A percentile compares a stretch with the other conserved stretches of the same genome.
phyloP scores from a whole-genome alignment of 2,888 invertebrate genomes.

The Anodontia alba region DNA sequence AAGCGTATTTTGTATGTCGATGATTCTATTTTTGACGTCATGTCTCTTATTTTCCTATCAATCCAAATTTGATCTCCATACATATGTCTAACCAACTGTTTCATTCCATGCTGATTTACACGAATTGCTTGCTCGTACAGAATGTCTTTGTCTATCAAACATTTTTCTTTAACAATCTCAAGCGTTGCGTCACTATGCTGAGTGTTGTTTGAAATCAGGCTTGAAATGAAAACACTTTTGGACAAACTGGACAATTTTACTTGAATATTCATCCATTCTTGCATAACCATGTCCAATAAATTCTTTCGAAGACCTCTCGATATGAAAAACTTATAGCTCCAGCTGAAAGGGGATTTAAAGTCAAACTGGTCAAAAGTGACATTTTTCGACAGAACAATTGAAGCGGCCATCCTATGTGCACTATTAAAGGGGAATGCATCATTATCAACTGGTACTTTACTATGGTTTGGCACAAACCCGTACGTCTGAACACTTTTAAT shows the following conservation, averaged over 20 bases:
- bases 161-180: not conserved
- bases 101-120: not conserved
- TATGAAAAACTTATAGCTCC: not conserved
- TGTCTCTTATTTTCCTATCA: not conserved
- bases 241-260: not conserved
- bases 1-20: not conserved
- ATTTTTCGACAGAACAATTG: not conserved
- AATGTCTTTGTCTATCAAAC: not conserved
- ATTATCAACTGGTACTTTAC: not conserved
- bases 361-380: not conserved
- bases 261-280: not conserved
- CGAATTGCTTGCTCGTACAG: slow-evolving; percentile 1
- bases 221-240: not conserved
- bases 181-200: not conserved
- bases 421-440: not conserved
- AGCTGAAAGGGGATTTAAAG: too few species aligned
- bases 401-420: slow-evolving; percentile 7
- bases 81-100: slow-evolving; percentile 4
- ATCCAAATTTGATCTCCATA: slow-evolving; percentile 15
- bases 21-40: not conserved
- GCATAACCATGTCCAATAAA: not conserved
- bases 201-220: not conserved
- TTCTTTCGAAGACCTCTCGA: not conserved
- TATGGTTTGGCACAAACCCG: not conserved
- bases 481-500: not conserved